These are phyloP conservation scores for Tortricodes alternella DNA, from an alignment of 2,888 invertebrate genomes.

Conservation along the genomic window DNA sequence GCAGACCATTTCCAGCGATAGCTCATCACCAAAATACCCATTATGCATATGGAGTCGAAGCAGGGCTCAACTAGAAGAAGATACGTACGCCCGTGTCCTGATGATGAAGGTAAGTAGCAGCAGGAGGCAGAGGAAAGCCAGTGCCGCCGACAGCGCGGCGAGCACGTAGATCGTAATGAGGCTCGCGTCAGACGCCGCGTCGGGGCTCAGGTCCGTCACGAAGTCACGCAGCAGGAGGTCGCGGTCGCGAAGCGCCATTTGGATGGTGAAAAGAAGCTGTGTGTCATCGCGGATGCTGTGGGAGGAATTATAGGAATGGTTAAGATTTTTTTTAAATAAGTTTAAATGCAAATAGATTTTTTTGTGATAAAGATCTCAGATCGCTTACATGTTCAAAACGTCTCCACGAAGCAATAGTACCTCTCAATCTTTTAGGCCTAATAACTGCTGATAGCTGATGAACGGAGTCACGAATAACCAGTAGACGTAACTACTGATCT, in stretches of 20 bases:
- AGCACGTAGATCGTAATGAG: conserved; percentile 78
- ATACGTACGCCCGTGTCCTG: conserved; percentile 81
- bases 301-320: conserved; percentile 9
- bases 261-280: conserved; percentile 65
- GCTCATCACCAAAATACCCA: too few species aligned
- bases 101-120: conserved; percentile 80
- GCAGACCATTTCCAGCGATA: too few species aligned
- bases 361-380: too few species aligned
- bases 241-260: conserved; percentile 55
- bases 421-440: too few species aligned
- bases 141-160: conserved; percentile 75
- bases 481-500: too few species aligned
- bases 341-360: too few species aligned
- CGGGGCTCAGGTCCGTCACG: conserved; percentile 58
- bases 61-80: neutral
- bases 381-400: too few species aligned
- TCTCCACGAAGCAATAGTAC: too few species aligned
- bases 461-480: too few species aligned
- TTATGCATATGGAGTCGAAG: too few species aligned
- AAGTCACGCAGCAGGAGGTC: conserved; percentile 72
- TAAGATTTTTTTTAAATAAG: too few species aligned
- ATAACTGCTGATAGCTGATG: too few species aligned
- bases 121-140: conserved; percentile 70
- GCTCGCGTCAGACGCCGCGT: conserved; percentile 47
- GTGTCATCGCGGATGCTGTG: conserved; percentile 73